phyloP scores from a whole-genome alignment of 2,797 vertebrate species.

The Ataeniobius toweri region DNA sequence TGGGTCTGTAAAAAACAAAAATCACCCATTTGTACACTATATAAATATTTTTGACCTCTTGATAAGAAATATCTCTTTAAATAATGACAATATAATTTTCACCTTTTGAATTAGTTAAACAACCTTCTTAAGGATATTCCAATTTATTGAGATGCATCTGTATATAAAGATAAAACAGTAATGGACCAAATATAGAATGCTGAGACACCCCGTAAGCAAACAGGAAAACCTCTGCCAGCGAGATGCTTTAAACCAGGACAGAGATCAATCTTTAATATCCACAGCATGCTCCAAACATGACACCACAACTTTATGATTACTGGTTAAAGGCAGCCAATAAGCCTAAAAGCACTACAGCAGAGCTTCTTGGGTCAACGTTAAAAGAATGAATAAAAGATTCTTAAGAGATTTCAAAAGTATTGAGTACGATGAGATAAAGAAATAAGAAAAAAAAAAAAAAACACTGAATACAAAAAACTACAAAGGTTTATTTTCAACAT shows the following conservation, averaged over 20 bases:
- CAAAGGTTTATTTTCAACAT: slow-evolving; percentile 26
- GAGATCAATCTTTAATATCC: neutral
- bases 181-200: neutral
- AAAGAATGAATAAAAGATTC: neutral
- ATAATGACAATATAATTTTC: no score
- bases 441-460: neutral
- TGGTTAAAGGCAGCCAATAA: neutral
- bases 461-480: slow-evolving; percentile 13
- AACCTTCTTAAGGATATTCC: no score
- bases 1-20: no score
- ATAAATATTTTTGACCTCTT: no score
- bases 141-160: neutral
- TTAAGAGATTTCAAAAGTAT: neutral
- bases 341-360: neutral
- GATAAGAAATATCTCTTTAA: no score
- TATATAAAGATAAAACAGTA: neutral
- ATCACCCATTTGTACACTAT: no score
- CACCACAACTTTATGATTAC: neutral
- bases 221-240: neutral
- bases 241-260: neutral
- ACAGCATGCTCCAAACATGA: neutral
- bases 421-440: no score
- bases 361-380: neutral
- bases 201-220: neutral
- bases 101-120: no score